These are phyloP conservation scores for Ophioninae sp. DNA, from an alignment of 2,888 invertebrate species.

Conservation along the genomic window DNA sequence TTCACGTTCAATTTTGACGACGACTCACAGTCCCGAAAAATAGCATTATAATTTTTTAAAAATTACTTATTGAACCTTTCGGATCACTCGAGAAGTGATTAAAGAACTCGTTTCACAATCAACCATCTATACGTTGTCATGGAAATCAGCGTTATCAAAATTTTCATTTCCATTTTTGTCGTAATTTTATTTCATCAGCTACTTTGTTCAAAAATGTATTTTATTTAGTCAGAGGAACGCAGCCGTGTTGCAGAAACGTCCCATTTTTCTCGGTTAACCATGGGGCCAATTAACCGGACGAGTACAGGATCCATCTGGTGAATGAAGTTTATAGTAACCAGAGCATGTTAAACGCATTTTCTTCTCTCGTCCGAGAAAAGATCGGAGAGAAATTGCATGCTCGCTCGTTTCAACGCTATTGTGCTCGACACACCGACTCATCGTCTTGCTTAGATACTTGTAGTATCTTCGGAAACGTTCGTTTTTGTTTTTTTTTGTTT, in stretches of 20 bases:
- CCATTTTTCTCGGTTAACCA: slow-evolving; percentile 47
- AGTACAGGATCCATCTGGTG: slow-evolving; percentile 62
- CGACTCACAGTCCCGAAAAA: neutral
- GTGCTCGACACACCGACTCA: neutral
- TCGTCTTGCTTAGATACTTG: neutral
- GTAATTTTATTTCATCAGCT: slow-evolving; percentile 17
- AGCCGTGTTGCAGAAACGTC: slow-evolving; percentile 44
- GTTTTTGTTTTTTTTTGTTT: neutral
- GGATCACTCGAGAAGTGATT: neutral
- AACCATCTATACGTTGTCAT: neutral
- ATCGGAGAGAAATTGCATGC: slow-evolving; percentile 40
- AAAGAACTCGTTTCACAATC: neutral
- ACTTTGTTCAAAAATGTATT: slow-evolving; percentile 4
- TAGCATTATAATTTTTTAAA: neutral
- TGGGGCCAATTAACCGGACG: slow-evolving; percentile 62
- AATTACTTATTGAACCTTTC: neutral
- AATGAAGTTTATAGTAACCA: slow-evolving; percentile 66
- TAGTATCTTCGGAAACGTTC: neutral
- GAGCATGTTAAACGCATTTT: slow-evolving; percentile 65
- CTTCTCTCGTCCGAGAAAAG: slow-evolving; percentile 36
- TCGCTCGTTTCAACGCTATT: slow-evolving; percentile 47
- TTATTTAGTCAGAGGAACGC: neutral
- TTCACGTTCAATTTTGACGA: neutral
- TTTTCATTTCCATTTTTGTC: slow-evolving; percentile 21
- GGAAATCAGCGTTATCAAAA: slow-evolving; percentile 20